Percentiles rank a stretch among this genome's conserved stretches.
Evolutionary conservation across 2,113 vertebrate genomes (phyloP).

Genomic region (Psittacara wagleri): DNA sequence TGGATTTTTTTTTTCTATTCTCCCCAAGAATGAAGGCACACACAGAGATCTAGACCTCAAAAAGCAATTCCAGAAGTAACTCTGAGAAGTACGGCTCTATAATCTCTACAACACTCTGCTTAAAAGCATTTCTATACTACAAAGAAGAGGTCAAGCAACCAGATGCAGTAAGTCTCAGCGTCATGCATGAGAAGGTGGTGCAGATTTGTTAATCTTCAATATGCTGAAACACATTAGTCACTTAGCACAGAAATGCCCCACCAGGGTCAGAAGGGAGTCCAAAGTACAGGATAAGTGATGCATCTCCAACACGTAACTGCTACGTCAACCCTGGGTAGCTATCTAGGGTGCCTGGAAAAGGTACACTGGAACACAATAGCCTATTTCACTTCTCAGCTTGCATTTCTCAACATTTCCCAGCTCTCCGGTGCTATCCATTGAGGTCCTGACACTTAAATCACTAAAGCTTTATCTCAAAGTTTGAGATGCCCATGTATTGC

Average conservation of each 20-base stretch:
- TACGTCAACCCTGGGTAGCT: neutral
- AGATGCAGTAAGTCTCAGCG: neutral
- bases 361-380: neutral
- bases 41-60: neutral
- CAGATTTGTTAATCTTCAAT: neutral
- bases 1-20: neutral
- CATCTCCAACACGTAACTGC: neutral
- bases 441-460: neutral
- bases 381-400: neutral
- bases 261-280: neutral
- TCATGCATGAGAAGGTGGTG: neutral
- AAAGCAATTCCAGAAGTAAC: neutral
- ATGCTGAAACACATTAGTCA: neutral
- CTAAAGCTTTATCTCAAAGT: neutral
- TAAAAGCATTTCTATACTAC: conserved; percentile 19
- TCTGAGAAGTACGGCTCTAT: neutral
- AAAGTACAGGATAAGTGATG: neutral
- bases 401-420: neutral
- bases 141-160: neutral
- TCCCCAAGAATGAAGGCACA: neutral
- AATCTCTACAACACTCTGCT: neutral
- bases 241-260: neutral
- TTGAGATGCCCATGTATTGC: neutral
- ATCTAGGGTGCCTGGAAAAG: neutral
- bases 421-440: neutral